Percentiles rank a stretch among this genome's conserved stretches.
phyloP scores from a whole-genome alignment of 2,797 vertebrate species.

The Tolypeutes matacus region DNA sequence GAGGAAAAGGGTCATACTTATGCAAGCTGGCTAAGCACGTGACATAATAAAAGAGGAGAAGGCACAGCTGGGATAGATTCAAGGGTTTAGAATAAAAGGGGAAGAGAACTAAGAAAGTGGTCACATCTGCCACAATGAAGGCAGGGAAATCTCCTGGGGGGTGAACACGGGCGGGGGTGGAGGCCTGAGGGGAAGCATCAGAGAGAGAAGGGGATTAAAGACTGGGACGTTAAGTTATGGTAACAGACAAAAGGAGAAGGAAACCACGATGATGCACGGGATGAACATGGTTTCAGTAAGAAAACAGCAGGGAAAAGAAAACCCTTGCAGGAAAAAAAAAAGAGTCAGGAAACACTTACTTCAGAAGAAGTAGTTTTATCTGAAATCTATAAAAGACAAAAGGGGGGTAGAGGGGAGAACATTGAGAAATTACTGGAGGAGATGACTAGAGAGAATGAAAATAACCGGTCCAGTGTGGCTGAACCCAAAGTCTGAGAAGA shows the following conservation, averaged over 20 bases:
- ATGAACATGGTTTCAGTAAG: neutral
- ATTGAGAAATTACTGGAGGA: neutral
- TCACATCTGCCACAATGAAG: neutral
- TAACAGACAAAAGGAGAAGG: neutral
- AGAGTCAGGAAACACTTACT: neutral
- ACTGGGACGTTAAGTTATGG: neutral
- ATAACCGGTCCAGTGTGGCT: neutral
- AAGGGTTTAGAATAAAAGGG: neutral
- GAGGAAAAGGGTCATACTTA: neutral
- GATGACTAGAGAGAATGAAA: neutral
- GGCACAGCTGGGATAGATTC: neutral
- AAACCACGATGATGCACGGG: rapidly evolving
- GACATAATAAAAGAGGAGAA: neutral
- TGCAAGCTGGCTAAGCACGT: neutral
- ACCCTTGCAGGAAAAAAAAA: neutral
- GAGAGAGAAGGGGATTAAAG: neutral
- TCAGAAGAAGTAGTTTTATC: neutral
- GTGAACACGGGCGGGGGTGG: neutral
- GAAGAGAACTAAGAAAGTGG: neutral
- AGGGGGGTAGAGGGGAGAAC: neutral
- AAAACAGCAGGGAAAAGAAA: neutral
- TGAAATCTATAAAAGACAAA: neutral
- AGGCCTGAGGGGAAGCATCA: neutral
- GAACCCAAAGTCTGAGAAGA: neutral
- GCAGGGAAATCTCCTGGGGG: too few species aligned